Conservation (phyloP, 2,888 invertebrate genomes). For the Neoaliturus tenellus region DNA sequence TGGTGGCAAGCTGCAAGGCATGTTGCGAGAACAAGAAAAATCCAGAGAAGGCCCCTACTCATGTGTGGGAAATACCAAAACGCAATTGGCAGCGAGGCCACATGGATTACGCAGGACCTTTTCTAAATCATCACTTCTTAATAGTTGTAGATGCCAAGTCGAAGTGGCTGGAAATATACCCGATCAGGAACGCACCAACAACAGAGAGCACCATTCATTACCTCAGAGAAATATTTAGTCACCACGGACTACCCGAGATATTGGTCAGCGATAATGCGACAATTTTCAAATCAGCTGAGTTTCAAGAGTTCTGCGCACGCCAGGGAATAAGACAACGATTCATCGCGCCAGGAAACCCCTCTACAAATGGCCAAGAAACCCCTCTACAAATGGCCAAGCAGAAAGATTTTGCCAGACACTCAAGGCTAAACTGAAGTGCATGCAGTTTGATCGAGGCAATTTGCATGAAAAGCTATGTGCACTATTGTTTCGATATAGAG, state of each 20-base stretch:
- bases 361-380: constrained; percentile 62
- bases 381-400: constrained; percentile 59
- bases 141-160: constrained; percentile 60
- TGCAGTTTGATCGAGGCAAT: constrained; percentile 40
- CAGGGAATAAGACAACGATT: constrained; percentile 56
- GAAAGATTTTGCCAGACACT: constrained; percentile 61
- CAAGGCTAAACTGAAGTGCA: constrained; percentile 54
- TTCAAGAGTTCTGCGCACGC: constrained; percentile 56
- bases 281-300: constrained; percentile 56
- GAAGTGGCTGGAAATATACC: constrained; percentile 55
- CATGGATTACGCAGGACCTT: constrained; percentile 51
- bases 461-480: background rate
- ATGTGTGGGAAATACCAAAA: constrained; percentile 64
- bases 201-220: constrained; percentile 53
- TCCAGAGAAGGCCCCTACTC: constrained; percentile 64
- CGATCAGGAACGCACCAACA: constrained; percentile 38
- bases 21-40: constrained; percentile 64
- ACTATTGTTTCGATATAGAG: background rate
- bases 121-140: constrained; percentile 40
- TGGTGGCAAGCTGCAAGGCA: constrained; percentile 62
- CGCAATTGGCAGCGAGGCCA: constrained; percentile 63
- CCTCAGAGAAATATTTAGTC: constrained; percentile 58
- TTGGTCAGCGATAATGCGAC: constrained; percentile 61
- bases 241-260: constrained; percentile 53
- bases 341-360: constrained; percentile 60